Percentiles rank a stretch among this genome's conserved stretches.
Evolutionary conservation across 2,797 vertebrate species (phyloP).

Genomic region (Sebastes steindachneri): DNA sequence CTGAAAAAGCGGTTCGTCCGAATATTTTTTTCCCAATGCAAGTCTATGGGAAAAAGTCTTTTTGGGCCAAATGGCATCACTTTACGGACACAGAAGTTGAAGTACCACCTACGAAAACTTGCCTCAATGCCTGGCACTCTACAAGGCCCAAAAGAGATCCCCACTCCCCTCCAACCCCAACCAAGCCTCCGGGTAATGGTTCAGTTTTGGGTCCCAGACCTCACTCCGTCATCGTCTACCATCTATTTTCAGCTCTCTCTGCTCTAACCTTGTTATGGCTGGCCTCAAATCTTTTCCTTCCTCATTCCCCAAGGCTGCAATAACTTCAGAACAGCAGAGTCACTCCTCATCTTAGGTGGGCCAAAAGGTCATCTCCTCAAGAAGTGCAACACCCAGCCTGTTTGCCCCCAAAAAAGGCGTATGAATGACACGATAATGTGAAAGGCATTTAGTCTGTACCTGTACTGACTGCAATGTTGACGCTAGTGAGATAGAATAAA

Average conservation of each 20-base stretch:
- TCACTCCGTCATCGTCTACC: background rate
- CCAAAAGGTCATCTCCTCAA: constrained; percentile 31
- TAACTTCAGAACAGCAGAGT: constrained; percentile 35
- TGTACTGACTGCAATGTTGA: background rate
- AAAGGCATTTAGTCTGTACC: background rate
- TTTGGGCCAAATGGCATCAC: too few relatives aligned
- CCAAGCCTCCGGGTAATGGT: constrained; percentile 12
- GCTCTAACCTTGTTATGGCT: constrained; percentile 58
- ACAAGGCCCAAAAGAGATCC: background rate
- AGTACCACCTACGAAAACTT: too few relatives aligned
- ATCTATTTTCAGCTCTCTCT: background rate
- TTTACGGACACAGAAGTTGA: too few relatives aligned
- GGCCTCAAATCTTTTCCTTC: constrained; percentile 37
- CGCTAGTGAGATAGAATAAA: background rate
- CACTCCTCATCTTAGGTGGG: constrained; percentile 26
- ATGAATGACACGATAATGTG: background rate
- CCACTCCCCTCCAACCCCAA: background rate
- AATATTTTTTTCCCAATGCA: too few relatives aligned
- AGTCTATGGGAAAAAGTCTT: too few relatives aligned
- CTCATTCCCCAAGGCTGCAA: constrained; percentile 33
- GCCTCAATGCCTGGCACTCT: too few relatives aligned
- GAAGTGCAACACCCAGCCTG: background rate
- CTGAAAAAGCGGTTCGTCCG: too few relatives aligned
- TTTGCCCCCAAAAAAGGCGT: background rate
- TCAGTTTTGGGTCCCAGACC: constrained; percentile 14